phyloP scores from a whole-genome alignment of 2,797 vertebrate species.

The Fratercula arctica region DNA sequence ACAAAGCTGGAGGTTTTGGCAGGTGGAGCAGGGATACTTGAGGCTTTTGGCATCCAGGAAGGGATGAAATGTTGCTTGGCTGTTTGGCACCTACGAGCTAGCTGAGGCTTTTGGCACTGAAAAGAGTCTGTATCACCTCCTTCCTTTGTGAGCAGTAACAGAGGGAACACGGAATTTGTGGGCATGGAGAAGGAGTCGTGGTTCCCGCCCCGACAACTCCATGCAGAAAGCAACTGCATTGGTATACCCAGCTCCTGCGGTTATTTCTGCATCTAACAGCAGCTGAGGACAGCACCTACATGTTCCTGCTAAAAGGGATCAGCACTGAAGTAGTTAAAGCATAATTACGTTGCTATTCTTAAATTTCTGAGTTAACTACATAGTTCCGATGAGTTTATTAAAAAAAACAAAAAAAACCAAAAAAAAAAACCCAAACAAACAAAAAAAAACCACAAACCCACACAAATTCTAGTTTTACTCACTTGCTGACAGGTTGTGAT shows the following conservation, averaged over 20 bases:
- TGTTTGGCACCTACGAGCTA: constrained; percentile 59
- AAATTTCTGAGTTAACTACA: not conserved
- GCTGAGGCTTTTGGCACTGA: constrained; percentile 58
- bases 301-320: not conserved
- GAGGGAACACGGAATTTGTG: constrained; percentile 45
- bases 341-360: not conserved
- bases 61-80: constrained; percentile 67
- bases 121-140: constrained; percentile 58
- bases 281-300: not conserved
- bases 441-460: not conserved
- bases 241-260: not conserved
- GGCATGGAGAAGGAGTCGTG: not conserved
- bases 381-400: not conserved
- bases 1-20: constrained; percentile 64
- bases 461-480: not conserved
- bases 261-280: not conserved
- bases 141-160: constrained; percentile 43
- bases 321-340: not conserved
- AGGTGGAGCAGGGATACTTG: constrained; percentile 57
- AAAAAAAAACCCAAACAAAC: too few relatives aligned
- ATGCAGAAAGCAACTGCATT: not conserved
- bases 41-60: constrained; percentile 64
- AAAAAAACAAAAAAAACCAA: not conserved
- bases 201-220: not conserved
- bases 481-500: not conserved